Conservation (phyloP, 2,888 invertebrate species). For the Cryptocephalus moraei region DNA sequence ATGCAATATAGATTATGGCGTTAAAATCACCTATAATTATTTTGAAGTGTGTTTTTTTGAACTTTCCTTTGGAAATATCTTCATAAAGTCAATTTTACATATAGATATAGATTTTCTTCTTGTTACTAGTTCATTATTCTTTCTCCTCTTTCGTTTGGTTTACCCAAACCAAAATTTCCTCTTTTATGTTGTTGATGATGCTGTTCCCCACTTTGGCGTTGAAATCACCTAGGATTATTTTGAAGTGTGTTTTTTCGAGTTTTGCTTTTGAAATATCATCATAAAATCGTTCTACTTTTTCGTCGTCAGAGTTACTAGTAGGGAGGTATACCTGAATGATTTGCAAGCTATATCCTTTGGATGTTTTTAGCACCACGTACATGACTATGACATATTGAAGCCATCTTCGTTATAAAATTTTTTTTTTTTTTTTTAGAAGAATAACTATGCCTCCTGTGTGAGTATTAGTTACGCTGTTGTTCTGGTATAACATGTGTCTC, state of each 20-base stretch:
- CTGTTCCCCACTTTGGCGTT: too few species aligned
- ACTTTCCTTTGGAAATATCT: too few species aligned
- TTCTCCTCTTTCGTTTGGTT: constrained; percentile 3
- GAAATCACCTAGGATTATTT: background rate
- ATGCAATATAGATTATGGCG: too few species aligned
- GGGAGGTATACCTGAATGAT: background rate
- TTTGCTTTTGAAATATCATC: background rate
- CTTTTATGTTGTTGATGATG: background rate
- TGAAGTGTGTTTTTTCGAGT: too few species aligned
- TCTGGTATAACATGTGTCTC: background rate
- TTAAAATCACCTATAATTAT: background rate
- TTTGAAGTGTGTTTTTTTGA: too few species aligned
- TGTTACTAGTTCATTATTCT: constrained; percentile 1
- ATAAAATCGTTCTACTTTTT: background rate
- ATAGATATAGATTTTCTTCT: background rate
- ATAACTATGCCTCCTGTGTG: background rate
- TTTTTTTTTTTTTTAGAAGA: background rate
- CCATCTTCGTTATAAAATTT: background rate
- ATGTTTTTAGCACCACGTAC: background rate
- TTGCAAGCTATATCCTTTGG: background rate
- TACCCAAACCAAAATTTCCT: background rate
- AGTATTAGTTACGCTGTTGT: background rate
- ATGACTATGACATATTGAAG: too few species aligned
- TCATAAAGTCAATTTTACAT: background rate
- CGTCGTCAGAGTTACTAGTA: background rate